Base-by-base conservation (phyloP, 2,797 vertebrate species). In the Fringilla coelebs region DNA sequence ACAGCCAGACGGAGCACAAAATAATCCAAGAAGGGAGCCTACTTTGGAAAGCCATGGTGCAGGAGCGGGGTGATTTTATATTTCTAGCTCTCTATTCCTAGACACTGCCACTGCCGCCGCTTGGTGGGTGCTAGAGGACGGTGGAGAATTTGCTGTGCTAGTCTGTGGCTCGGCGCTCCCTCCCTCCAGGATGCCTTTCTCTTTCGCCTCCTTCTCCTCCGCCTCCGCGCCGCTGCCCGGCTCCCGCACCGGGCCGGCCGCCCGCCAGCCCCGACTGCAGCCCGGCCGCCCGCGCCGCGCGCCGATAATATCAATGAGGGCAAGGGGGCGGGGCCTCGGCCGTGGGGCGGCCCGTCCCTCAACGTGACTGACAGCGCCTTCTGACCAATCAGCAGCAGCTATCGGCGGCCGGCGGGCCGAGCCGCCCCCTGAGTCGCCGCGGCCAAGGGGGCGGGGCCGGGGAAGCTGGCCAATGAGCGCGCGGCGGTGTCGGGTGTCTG, bases 21-120 rank as follows among this genome's bases (percentile, higher is more conserved):
- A 98, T 98, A 98, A 99, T 99, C 99, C 99, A 99, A 93, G 98
- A 95, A 97, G 98, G 97, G 96, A 97, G 96, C 95, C 97, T 96
- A 97, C 97, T 98, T 97, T 96, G 97, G 96, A 98, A 98, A 97
- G 98, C 97, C 99, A 99, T 99, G 98, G 98, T 99, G 98, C 98
- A 96, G 95, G 92, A 97, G 93, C 95, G 90, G 95, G 93, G 78
- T 89, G 86, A 88, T 78, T 66, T 90, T 91, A 65, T 96, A 88
- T 93, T 82, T 87, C 85, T 96, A 89, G 88, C 94, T 93, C 49
- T 94, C 10, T 86, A 73, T 92, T 93, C 85, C 96, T 96, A 93
- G 62, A 52, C 65, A n/a, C 85, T 78, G 74, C 62, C 75, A 84
- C 92, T 89, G 94, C 95, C 86, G 96, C 95, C 91, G 58, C 96